Percentiles rank a stretch among this genome's conserved stretches.
Conservation (phyloP, 2,113 vertebrate genomes). For the Cichladusa arquata region DNA sequence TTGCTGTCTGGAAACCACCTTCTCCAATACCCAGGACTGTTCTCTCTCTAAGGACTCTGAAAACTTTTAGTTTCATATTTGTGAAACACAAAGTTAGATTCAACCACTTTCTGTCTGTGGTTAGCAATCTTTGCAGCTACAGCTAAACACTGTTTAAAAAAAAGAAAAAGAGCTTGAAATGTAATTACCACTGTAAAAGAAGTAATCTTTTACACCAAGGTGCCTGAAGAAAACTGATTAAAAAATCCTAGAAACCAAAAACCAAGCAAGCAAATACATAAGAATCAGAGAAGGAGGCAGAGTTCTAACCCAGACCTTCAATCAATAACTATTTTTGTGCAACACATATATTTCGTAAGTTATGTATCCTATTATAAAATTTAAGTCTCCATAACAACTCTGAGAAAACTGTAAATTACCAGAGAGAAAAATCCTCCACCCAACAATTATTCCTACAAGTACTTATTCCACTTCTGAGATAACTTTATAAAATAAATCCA, state of each 20-base stretch:
- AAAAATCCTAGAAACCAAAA: neutral
- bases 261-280: neutral
- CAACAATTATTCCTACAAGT: neutral
- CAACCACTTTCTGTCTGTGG: neutral
- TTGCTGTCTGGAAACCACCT: slow-evolving; percentile 26
- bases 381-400: neutral
- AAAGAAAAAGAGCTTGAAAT: neutral
- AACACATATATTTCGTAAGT: neutral
- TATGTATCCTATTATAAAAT: neutral
- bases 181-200: neutral
- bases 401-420: neutral
- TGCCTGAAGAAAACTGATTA: neutral
- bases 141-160: neutral
- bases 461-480: neutral
- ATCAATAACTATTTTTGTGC: neutral
- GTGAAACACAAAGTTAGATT: neutral
- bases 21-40: neutral
- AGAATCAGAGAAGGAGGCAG: neutral
- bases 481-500: neutral
- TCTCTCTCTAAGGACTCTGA: neutral
- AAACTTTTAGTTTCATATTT: neutral
- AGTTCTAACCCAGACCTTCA: neutral
- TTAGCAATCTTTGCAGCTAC: neutral
- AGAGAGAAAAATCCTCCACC: neutral
- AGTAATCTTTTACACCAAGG: neutral